Evolutionary conservation across 2,797 vertebrate genomes (phyloP).

Genomic region (Cygnus olor): DNA sequence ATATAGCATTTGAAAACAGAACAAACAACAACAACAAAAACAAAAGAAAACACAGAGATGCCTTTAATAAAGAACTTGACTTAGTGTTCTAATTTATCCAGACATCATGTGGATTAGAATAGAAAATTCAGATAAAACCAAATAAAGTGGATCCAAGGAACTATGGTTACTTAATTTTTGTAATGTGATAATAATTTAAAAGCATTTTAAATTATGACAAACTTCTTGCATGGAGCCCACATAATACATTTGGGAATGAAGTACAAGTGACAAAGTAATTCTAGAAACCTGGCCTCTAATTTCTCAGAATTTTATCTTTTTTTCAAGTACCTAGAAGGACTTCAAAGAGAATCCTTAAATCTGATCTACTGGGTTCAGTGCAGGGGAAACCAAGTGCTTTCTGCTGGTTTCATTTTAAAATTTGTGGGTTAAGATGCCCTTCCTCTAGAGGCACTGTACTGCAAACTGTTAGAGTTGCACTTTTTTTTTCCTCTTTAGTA

Average conservation of each 20-base stretch:
- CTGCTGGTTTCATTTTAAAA: not conserved
- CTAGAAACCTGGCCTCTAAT: not conserved
- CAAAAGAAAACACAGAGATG: rapidly evolving
- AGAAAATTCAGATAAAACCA: not conserved
- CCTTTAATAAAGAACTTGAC: not conserved
- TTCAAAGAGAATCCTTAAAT: not conserved
- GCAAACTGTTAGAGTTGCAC: not conserved
- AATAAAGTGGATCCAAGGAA: not conserved
- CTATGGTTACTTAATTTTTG: not conserved
- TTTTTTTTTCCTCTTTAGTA: not conserved
- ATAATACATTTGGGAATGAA: not conserved
- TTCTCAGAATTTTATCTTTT: not conserved
- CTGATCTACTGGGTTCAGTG: not conserved
- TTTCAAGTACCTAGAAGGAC: not conserved
- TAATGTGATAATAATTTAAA: not conserved
- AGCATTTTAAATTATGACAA: not conserved
- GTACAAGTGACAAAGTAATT: not conserved
- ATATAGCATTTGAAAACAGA: not conserved
- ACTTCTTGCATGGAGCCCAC: not conserved
- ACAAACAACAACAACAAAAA: not conserved
- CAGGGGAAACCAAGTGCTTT: not conserved
- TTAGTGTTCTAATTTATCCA: not conserved
- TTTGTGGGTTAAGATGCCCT: not conserved
- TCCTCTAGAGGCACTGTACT: not conserved
- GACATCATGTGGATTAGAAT: not conserved